A percentile compares a stretch with the other conserved stretches of the same genome.
Conservation (phyloP, 2,113 vertebrate genomes). For the Setophaga petechia region DNA sequence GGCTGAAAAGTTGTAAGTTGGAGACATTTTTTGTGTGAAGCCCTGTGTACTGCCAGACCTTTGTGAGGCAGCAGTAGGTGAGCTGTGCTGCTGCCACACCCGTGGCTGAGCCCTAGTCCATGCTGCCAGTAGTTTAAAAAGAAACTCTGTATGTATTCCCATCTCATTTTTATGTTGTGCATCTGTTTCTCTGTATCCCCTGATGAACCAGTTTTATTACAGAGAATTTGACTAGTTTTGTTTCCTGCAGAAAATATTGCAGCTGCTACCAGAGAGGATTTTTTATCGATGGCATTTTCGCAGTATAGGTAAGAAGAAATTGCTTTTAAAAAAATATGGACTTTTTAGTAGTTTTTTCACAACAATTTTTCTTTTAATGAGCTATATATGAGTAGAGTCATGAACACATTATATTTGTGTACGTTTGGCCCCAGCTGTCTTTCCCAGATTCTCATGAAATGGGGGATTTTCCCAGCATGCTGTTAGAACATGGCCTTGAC, state of each 20-base stretch:
- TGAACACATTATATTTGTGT: background rate
- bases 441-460: background rate
- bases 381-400: background rate
- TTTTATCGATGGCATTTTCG: slow-evolving; percentile 98
- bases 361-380: background rate
- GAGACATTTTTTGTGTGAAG: background rate
- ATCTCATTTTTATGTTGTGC: background rate
- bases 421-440: background rate
- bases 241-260: slow-evolving; percentile 93
- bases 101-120: background rate
- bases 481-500: background rate
- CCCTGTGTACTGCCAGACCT: background rate
- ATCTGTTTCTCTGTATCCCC: background rate
- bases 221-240: slow-evolving; percentile 25
- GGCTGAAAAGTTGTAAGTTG: background rate
- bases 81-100: background rate
- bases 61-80: background rate
- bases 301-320: slow-evolving; percentile 92
- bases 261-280: slow-evolving; percentile 96
- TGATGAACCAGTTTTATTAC: background rate
- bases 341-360: background rate
- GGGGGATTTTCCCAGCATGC: background rate
- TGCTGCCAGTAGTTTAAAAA: background rate
- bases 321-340: background rate
- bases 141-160: background rate